phyloP scores from a whole-genome alignment of 1,140 invertebrate species.

The Drosophila busckii region DNA sequence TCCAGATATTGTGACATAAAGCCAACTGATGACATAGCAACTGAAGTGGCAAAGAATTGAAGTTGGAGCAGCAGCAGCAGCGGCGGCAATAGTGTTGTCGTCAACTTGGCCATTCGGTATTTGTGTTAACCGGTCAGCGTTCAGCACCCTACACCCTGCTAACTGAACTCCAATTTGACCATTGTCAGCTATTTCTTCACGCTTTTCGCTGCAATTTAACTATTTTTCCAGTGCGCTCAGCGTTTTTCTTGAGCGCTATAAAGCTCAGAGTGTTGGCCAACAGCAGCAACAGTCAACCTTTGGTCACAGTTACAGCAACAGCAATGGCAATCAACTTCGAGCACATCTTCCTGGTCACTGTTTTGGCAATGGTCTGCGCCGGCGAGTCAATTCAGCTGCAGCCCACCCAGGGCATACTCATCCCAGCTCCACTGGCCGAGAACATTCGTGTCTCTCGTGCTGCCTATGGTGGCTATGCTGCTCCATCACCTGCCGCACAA shows the following conservation, averaged over 20 bases:
- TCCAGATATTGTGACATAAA: slow-evolving; percentile 46
- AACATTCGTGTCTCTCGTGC: slow-evolving; percentile 57
- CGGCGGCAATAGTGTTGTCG: slow-evolving; percentile 20
- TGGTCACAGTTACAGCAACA: slow-evolving; percentile 39
- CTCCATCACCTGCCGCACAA: slow-evolving; percentile 29
- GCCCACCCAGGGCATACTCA: slow-evolving; percentile 62
- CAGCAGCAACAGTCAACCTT: slow-evolving; percentile 41
- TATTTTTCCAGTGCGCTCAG: slow-evolving; percentile 24
- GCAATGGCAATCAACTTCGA: slow-evolving; percentile 52
- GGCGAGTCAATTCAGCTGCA: slow-evolving; percentile 64
- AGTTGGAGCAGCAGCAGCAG: slow-evolving; percentile 5
- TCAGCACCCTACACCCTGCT: slow-evolving; percentile 24
- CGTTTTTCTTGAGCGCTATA: slow-evolving; percentile 46
- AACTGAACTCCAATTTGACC: slow-evolving; percentile 8
- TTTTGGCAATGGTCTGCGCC: slow-evolving; percentile 29
- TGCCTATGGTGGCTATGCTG: slow-evolving; percentile 53
- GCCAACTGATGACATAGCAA: slow-evolving; percentile 22
- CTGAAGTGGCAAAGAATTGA: too few relatives aligned
- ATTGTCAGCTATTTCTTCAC: slow-evolving; percentile 51
- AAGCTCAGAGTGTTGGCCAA: slow-evolving; percentile 25
- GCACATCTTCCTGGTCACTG: slow-evolving; percentile 37
- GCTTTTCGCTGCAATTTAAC: slow-evolving; percentile 19
- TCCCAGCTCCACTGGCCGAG: slow-evolving; percentile 61
- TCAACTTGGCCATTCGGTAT: slow-evolving; percentile 27
- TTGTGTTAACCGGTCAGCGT: slow-evolving; percentile 24